phyloP scores from a whole-genome alignment of 2,888 invertebrate species.

The Orchesellides sinensis region DNA sequence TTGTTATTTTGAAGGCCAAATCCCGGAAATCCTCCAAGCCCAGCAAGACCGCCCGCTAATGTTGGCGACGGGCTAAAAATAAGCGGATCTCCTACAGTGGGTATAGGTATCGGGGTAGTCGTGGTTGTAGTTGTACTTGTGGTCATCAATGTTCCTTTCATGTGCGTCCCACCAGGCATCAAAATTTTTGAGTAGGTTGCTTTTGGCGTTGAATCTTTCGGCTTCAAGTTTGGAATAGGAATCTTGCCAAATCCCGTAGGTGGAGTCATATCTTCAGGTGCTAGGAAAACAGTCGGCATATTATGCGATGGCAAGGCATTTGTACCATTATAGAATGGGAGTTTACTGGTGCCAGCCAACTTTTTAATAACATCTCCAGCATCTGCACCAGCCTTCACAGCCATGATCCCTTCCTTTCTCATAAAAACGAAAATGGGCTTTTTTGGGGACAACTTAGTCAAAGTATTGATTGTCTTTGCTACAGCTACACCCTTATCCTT shows the following conservation, averaged over 20 bases:
- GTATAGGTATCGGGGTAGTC: conserved; percentile 1
- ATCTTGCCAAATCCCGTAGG: conserved; percentile 73
- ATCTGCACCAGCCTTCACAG: conserved; percentile 70
- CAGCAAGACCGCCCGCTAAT: too few species aligned
- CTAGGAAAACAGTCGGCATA: conserved; percentile 73
- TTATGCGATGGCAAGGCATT: conserved; percentile 62
- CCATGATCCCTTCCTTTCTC: conserved; percentile 71
- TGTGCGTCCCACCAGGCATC: conserved; percentile 69
- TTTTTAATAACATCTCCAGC: conserved; percentile 74
- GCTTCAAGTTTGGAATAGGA: conserved; percentile 73
- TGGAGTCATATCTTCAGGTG: conserved; percentile 71
- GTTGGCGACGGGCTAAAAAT: not conserved
- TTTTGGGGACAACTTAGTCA: conserved; percentile 73
- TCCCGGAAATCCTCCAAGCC: too few species aligned
- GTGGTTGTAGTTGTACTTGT: conserved; percentile 43
- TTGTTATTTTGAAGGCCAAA: conserved; percentile 55
- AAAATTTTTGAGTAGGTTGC: conserved; percentile 72
- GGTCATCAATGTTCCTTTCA: conserved; percentile 41
- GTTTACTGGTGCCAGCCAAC: conserved; percentile 74
- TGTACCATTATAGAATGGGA: conserved; percentile 74
- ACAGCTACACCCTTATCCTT: conserved; percentile 62
- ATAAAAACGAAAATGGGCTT: conserved; percentile 74
- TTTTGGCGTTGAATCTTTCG: conserved; percentile 64
- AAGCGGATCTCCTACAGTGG: not conserved
- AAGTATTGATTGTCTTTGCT: conserved; percentile 70